Base-by-base conservation (phyloP, 2,113 vertebrate species). In the Alligator mississippiensis region DNA sequence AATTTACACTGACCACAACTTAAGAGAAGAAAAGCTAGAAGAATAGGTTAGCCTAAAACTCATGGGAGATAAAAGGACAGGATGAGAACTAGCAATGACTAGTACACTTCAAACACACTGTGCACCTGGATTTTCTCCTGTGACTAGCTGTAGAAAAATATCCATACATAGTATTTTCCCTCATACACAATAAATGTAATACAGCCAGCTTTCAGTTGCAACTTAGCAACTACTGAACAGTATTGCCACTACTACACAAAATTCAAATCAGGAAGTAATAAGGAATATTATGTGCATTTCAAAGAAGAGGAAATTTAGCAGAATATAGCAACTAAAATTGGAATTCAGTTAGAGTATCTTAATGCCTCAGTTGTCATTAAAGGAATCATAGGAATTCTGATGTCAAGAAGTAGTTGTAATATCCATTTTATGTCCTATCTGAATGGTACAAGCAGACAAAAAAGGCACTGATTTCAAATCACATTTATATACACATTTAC, bases 401-500 rank as follows among this genome's bases (percentile, higher is more conserved):
- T 55, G 57, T 55, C 15, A 55, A 22, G 3, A 76, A 84, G 3
- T 64, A 28, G 59, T 74, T 25, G 92, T 9, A 77, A 83, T 55
- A 77, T n/a, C 21, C 58, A 25, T 88, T 90, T 87, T 63, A 62
- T 74, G 0, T 87, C 62, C 57, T 30, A 57, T 88, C 90, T 94
- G 28, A 89, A 87, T 98, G 66, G 59, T 77, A 81, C 89, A 24
- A 13, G 18, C 87, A 86, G 27, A n/a, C n/a, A 28, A 77, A 70
- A 77, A 64, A 77, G 1, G 3, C 25, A 90, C 5, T 63, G 19
- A 80, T 66, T 85, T 89, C 85, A 93, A 90, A 90, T 24, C 86
- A n/a, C 6, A 66, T 95, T 94, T 93, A 90, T 80, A 82, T 28
- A 86, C 18, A 94, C 59, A 58, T 76, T 68, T 87, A 84, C 38